A percentile compares a stretch with the other conserved stretches of the same genome.
These are phyloP conservation scores for Dendroctonus ponderosae DNA, from an alignment of 1,140 invertebrate genomes.

Conservation along the genomic window DNA sequence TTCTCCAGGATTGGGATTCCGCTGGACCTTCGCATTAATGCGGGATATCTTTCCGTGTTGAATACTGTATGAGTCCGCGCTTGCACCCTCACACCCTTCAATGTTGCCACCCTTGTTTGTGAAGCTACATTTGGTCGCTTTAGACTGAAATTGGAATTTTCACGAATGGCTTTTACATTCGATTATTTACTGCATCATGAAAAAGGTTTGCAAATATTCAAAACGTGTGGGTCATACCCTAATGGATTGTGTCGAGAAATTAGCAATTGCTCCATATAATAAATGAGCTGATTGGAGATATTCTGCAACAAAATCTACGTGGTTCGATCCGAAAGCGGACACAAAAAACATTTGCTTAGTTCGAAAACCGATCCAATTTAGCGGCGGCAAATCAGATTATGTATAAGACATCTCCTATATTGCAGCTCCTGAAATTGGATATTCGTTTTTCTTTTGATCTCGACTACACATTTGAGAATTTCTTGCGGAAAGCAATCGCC, in stretches of 20 bases:
- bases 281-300: too few relatives aligned
- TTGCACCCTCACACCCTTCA: slow-evolving; percentile 12
- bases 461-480: slow-evolving; percentile 32
- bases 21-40: slow-evolving; percentile 35
- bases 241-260: too few relatives aligned
- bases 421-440: slow-evolving; percentile 30
- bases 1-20: slow-evolving; percentile 32
- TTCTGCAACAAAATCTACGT: too few relatives aligned
- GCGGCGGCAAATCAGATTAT: slow-evolving; percentile 28
- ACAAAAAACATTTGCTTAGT: slow-evolving; percentile 29
- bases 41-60: slow-evolving; percentile 35
- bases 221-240: too few relatives aligned
- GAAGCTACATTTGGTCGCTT: slow-evolving; percentile 20
- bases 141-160: neutral
- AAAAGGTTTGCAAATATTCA: too few relatives aligned
- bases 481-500: slow-evolving; percentile 33
- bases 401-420: slow-evolving; percentile 31
- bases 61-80: slow-evolving; percentile 31
- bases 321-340: neutral
- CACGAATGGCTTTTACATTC: too few relatives aligned
- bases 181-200: too few relatives aligned
- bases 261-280: too few relatives aligned
- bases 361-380: slow-evolving; percentile 28
- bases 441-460: slow-evolving; percentile 35
- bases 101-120: slow-evolving; percentile 16